Conservation (phyloP, 2,888 invertebrate genomes). For the Strigamia crassipes region DNA sequence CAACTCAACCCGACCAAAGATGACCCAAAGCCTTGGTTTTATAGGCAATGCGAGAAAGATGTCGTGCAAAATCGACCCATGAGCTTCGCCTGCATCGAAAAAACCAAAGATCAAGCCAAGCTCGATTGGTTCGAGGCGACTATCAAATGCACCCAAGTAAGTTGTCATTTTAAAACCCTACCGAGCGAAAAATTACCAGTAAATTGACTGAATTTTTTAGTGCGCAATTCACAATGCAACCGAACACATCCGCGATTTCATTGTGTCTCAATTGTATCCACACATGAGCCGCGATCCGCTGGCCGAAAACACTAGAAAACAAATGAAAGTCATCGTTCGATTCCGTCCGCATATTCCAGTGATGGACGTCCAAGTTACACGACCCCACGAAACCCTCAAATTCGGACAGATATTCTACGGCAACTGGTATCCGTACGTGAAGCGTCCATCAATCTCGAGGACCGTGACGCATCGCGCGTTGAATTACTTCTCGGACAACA, state of each 20-base stretch:
- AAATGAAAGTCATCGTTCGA: background rate
- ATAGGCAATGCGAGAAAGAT: background rate
- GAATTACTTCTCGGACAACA: background rate
- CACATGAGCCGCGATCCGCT: background rate
- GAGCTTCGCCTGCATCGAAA: background rate
- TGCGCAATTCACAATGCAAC: background rate
- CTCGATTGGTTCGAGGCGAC: background rate
- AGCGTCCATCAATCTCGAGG: background rate
- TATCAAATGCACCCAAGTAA: background rate
- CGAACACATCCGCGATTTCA: background rate
- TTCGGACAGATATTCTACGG: background rate
- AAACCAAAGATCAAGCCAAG: background rate
- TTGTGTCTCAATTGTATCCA: background rate
- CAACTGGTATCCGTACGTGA: background rate
- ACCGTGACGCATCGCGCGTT: background rate
- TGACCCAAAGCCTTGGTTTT: background rate
- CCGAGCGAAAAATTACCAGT: background rate
- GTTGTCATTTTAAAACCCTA: too few species aligned
- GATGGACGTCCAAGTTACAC: background rate
- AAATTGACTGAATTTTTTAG: background rate
- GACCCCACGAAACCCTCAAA: background rate
- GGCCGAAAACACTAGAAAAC: background rate
- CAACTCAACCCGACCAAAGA: background rate
- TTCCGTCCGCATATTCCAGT: constrained; percentile 8
- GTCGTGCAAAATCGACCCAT: background rate